Base-by-base conservation (phyloP, 2,888 invertebrate species). In the Stenodema calcarata region DNA sequence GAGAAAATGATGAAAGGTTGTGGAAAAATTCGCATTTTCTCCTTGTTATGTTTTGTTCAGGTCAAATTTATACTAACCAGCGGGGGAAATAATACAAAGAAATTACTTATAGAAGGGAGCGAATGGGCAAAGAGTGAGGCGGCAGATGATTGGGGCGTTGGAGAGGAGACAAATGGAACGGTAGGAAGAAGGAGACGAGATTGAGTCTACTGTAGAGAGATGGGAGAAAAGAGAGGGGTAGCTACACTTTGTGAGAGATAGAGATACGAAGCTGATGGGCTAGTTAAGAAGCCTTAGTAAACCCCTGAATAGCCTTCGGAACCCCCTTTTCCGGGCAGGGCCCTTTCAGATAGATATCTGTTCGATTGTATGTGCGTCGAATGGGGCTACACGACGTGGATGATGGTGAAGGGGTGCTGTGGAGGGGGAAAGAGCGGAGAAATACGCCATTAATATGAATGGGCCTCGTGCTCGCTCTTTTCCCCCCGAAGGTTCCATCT, bases 401-500 rank as follows among this genome's bases (percentile, higher is more conserved):
- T 7, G 18, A n/a, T 18, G 78, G 0, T 42, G 16, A 47, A 12
- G 69, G 28, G 69, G 35, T 23, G 28, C 41, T 41, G 69, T 69
- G 28, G 82, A 7, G 35, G 35, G 69, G 28, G 69, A n/a, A 27
- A n/a, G 69, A 41, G 69, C n/a, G n/a, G n/a, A n/a, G 69, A 27
- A 42, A 69, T 82, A 82, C 82, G 82, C 82, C 82, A 82, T 82
- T 82, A 82, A 82, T 82, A 82, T 82, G 82, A 82, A 82, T 82
- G 82, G 82, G 82, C 69, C 23, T 69, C 44, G 27, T 44, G 82
- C 69, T 70, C 69, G 82, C 82, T 82, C 30, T 82, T 69, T 82
- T 41, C 69, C 80, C 69, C 80, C 28, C 41, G 69, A 44, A 78
- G 62, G 69, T 82, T 69, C 82, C 82, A 69, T 82, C 69, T 82